These are phyloP conservation scores for Thymelicus sylvestris DNA, from an alignment of 2,888 invertebrate genomes.

Conservation along the genomic window DNA sequence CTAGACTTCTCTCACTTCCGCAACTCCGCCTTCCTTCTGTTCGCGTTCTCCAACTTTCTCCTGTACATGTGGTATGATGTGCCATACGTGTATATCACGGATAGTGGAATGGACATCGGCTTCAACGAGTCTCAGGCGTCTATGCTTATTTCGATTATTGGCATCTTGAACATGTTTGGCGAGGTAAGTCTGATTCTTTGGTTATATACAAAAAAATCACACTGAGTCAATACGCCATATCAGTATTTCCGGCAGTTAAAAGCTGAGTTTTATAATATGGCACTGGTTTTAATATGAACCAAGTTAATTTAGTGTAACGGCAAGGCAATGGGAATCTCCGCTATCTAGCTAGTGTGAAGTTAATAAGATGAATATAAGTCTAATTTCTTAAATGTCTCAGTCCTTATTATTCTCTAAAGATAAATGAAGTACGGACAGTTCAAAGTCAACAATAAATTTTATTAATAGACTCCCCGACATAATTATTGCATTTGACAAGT, in stretches of 20 bases:
- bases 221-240: too few relatives aligned
- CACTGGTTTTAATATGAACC: too few relatives aligned
- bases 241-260: too few relatives aligned
- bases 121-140: conserved; percentile 90
- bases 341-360: too few relatives aligned
- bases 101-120: conserved; percentile 90
- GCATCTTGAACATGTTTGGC: conserved; percentile 94
- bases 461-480: background rate
- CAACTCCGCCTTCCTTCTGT: conserved; percentile 89
- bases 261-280: too few relatives aligned
- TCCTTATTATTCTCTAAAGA: background rate
- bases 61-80: conserved; percentile 97
- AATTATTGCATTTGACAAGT: background rate
- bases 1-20: conserved; percentile 92
- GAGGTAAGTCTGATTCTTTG: conserved; percentile 85
- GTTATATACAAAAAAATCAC: too few relatives aligned
- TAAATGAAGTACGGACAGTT: background rate
- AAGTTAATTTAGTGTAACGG: too few relatives aligned
- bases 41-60: conserved; percentile 94
- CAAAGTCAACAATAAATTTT: background rate
- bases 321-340: too few relatives aligned
- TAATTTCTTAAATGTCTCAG: too few relatives aligned
- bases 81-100: conserved; percentile 95
- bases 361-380: too few relatives aligned
- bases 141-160: conserved; percentile 93